Base-by-base conservation (phyloP, 2,113 vertebrate genomes). In the Brachypodius melanocephalos region DNA sequence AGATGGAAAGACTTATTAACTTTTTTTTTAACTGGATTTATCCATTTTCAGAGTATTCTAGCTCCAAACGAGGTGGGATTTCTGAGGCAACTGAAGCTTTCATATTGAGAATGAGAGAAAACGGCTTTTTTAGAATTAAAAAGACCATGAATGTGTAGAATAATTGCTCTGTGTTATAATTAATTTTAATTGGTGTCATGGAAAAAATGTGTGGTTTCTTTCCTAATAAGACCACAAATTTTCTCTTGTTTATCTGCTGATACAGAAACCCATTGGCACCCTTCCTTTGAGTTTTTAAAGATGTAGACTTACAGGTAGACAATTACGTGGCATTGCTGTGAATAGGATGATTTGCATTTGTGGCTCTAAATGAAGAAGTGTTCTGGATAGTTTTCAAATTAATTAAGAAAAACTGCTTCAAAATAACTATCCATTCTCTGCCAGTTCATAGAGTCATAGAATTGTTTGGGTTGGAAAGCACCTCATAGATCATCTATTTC, bases 321-420 rank as follows among this genome's bases (percentile, higher is more conserved):
- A 42, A 9, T 22, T 83, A 78, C 17, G 17, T 32, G 32, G 38
- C 16, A 22, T 67, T 69, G 79, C 10, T 66, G 63, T 51, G 32
- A 93, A 88, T 34, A 28, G 20, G 26, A 61, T 69, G 21, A 79
- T 85, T 85, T 73, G 10, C 74, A 26, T 48, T 85, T 89, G 46
- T 66, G 8, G 29, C 21, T 91, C 10, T 93, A 75, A 75, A 82
- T 46, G 45, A 77, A 82, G 69, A 93, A 76, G 12, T 40, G 52
- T 42, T 96, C 48, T 86, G 61, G 40, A 85, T 26, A 74, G 31
- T 26, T 52, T 91, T 77, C 85, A 96, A 86, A 36, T 19, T 67
- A 80, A 80, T 93, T 72, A 77, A 82, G 78, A 72, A 93, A 93
- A 91, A 43, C 16, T 78, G n/a, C 26, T 92, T 83, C 55, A 76